Conservation (phyloP, 37 sponge, comb jelly and placozoan species). For the Agelas oroides region DNA sequence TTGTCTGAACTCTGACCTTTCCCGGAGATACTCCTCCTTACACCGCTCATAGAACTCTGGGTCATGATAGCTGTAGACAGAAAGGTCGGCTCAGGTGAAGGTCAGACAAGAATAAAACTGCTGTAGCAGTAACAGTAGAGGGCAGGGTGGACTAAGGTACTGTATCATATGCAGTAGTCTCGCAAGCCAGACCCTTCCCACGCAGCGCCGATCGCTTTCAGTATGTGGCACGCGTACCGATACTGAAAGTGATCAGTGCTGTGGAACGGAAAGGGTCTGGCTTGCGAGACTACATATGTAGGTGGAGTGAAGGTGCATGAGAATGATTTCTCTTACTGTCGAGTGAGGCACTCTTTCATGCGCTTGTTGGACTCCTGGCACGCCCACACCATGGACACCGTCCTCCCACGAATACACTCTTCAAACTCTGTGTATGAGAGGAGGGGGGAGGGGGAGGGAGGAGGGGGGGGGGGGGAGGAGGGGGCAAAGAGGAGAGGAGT, state of each 20-base stretch:
- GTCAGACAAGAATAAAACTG: not conserved
- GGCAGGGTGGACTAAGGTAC: no score
- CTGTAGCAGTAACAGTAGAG: not conserved
- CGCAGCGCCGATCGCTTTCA: no score
- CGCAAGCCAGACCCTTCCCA: no score
- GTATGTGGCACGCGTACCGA: no score
- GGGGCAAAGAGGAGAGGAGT: no score
- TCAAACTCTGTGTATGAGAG: conserved; percentile 61
- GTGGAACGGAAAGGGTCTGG: no score
- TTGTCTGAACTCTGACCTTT: conserved; percentile 49
- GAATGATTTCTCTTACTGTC: conserved; percentile 41
- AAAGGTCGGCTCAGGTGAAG: no score
- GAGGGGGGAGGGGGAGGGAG: not conserved
- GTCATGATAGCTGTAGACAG: conserved; percentile 39
- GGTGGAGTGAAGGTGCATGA: not conserved
- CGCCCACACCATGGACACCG: conserved; percentile 71
- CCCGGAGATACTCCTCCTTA: conserved; percentile 65
- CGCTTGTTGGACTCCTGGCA: conserved; percentile 65
- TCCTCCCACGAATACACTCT: conserved; percentile 83
- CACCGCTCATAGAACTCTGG: conserved; percentile 66
- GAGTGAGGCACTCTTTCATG: conserved; percentile 68
- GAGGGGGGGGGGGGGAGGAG: not conserved
- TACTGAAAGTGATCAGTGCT: no score
- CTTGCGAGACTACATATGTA: no score
- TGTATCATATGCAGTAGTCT: no score